Evolutionary conservation across 1,140 invertebrate species (phyloP).

Genomic region (Apis mellifera): Amel_HAv3.1 CM009933.2:4795001-4795500

Average conservation of each 20-base stretch:
- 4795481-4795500: too few relatives aligned
- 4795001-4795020: too few relatives aligned
- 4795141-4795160: too few relatives aligned
- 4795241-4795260: slow-evolving; percentile 52
- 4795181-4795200: slow-evolving; percentile 7
- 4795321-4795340: slow-evolving; percentile 64
- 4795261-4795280: slow-evolving; percentile 60
- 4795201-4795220: slow-evolving; percentile 18
- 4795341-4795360: slow-evolving; percentile 60
- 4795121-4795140: too few relatives aligned
- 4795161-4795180: neutral
- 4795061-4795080: too few relatives aligned
- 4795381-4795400: slow-evolving; percentile 1
- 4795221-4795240: slow-evolving; percentile 43
- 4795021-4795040: too few relatives aligned
- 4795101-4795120: too few relatives aligned
- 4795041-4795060: too few relatives aligned
- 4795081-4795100: too few relatives aligned
- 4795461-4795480: too few relatives aligned
- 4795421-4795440: too few relatives aligned
- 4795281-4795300: slow-evolving; percentile 64
- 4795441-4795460: too few relatives aligned
- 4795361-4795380: slow-evolving; percentile 55
- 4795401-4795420: neutral
- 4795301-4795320: slow-evolving; percentile 65